Evolutionary conservation across 2,113 vertebrate genomes (phyloP).

Genomic region (Connochaetes taurinus): DNA sequence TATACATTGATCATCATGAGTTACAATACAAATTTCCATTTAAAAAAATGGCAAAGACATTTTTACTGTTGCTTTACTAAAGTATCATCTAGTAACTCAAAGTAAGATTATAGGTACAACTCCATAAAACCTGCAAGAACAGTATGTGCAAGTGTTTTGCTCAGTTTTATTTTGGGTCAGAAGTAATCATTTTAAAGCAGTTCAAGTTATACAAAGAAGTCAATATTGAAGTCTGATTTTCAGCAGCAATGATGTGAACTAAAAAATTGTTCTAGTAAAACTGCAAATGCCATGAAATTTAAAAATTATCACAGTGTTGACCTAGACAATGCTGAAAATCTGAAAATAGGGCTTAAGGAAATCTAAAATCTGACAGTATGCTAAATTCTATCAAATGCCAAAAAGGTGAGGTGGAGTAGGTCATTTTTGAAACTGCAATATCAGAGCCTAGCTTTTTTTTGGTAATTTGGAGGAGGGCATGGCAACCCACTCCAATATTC

Average conservation of each 20-base stretch:
- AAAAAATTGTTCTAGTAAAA: background rate
- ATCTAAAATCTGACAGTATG: background rate
- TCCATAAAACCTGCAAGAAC: background rate
- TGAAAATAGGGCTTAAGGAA: background rate
- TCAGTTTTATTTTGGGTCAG: constrained; percentile 5
- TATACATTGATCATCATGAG: background rate
- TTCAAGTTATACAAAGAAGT: constrained; percentile 13
- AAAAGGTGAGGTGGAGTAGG: background rate
- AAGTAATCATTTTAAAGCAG: constrained; percentile 12
- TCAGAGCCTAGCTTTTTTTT: constrained; percentile 7
- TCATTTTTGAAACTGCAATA: background rate
- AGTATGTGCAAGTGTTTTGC: background rate
- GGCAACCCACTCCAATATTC: background rate
- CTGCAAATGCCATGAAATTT: background rate
- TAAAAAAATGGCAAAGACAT: background rate
- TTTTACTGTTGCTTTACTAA: background rate
- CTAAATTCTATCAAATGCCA: background rate
- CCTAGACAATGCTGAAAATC: background rate
- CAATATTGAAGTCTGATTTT: background rate
- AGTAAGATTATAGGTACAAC: background rate
- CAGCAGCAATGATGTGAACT: background rate
- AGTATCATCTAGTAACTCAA: constrained; percentile 11
- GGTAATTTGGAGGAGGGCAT: background rate
- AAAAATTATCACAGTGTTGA: background rate
- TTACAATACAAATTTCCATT: background rate